Evolutionary conservation across 2,888 invertebrate genomes (phyloP), one percentile per base, ranked within the genome.

Genomic region (Polyploca ridens): DNA sequence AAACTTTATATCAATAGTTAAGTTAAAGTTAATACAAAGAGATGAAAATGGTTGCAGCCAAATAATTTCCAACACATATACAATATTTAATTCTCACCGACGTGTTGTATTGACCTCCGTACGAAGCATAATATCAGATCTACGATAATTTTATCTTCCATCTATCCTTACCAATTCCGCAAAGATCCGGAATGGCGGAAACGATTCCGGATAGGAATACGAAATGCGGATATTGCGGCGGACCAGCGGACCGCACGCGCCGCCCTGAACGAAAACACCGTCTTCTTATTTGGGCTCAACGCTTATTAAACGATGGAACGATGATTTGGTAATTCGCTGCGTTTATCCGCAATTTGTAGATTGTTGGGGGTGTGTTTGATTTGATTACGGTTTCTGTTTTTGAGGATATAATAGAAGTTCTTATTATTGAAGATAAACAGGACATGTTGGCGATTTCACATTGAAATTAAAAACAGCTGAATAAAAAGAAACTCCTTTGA

Each of bases 201-300:
- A 71, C 70, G 74, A 70, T 75, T 77, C 77, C 81, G 78, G 76
- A 74, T 76, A 70, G 75, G 81, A 85, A 82, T 84, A 84, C 84
- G 66, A 75, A 84, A 78, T 78, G 77, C 85, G 85, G 84, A 84
- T 86, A 85, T 86, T 84, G 81, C 81, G 73, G 76, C 58, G 62
- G 77, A 38, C 82, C 85, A 84, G 68, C 79, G 82, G 77, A 75
- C 83, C 82, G 83, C 70, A 76, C 82, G 83, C 86, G 83, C 80
- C 80, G 78, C 70, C 75, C 68, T 63, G 54, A 54, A 54, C 54
- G 54, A 65, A 71, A 77, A 77, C 70, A 64, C 78, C 76, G 72
- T 78, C 79, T 82, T 79, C 79, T 81, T 83, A 77, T 81, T 82
- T 78, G 81, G 73, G 74, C 61, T 64, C 63, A 54, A 71, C 75